Conservation (phyloP, 2,888 invertebrate genomes). For the Chloroclysta siterata region DNA sequence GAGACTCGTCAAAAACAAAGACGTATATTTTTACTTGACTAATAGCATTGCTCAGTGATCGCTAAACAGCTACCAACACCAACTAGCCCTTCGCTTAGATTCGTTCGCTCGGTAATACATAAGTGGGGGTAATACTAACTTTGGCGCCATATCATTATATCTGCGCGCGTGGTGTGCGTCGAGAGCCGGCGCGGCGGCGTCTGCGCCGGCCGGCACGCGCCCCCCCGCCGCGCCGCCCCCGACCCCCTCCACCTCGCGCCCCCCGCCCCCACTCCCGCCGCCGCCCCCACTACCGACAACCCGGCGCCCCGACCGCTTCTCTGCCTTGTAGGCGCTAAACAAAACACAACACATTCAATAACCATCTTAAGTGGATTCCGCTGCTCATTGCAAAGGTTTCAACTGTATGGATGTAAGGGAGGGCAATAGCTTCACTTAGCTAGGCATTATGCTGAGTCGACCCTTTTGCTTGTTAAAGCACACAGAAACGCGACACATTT, state of each 20-base stretch:
- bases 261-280: constrained; percentile 41
- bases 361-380: background rate
- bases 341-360: constrained; percentile 13
- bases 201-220: constrained; percentile 71
- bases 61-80: too few species aligned
- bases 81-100: background rate
- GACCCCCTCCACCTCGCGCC: constrained; percentile 38
- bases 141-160: constrained; percentile 94
- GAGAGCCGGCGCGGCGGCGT: constrained; percentile 73
- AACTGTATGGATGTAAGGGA: too few species aligned
- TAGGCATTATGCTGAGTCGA: too few species aligned
- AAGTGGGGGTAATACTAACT: constrained; percentile 86
- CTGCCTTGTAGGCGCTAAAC: constrained; percentile 76
- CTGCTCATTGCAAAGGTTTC: constrained; percentile 7
- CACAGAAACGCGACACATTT: too few species aligned
- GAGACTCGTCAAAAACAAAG: too few species aligned
- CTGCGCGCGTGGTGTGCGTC: constrained; percentile 87
- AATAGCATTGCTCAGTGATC: too few species aligned
- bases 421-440: too few species aligned
- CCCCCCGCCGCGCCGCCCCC: constrained; percentile 55
- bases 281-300: constrained; percentile 34
- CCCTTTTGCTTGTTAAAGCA: too few species aligned
- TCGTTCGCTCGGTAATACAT: background rate
- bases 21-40: too few species aligned
- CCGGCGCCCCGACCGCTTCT: constrained; percentile 62